Evolutionary conservation across 2,888 invertebrate genomes (phyloP), one percentile per base, ranked within the genome.

Genomic region (Teleogryllus oceanicus): DNA sequence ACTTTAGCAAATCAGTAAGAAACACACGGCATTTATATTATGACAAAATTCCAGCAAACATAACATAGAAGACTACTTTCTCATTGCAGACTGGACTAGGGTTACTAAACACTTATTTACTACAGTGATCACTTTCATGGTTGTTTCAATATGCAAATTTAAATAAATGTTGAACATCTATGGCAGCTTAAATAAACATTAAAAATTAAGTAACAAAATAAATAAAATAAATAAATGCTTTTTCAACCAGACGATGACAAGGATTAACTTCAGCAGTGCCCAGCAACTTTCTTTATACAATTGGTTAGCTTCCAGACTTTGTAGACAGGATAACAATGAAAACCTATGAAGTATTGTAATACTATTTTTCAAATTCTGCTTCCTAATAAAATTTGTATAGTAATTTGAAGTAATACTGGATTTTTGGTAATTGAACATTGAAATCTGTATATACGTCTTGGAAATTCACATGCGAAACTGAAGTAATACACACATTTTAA

Each of bases 81-180:
- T 62, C 62, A 62, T 62, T 13, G n/a, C 13, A n/a, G 62, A 62
- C 62, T 62, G 62, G 62, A 62, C 62, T 62, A 62, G 62, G 62
- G 13, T 62, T 62, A 62, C 62, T 62, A 62, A 62, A 62, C 62
- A 62, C 62, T 62, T 62, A 62, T 62, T 62, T 18, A 18, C 62
- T 62, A 62, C 62, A 62, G 62, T 62, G n/a, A 62, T 62, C 62
- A 62, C 62, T 62, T 62, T 62, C 62, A 62, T 62, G n/a, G 62
- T 62, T 62, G 62, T 62, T 12, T 62, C 62, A 62, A 62, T 62
- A 62, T 62, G 62, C 62, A 18, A 62, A 18, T 62, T 62, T 62
- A 62, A 62, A 62, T 62, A 62, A 62, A 62, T 62, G 62, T 18
- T 62, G 62, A 13, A 62, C 62, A 62, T 62, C 62, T 62, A 62